Evolutionary conservation across 2,888 invertebrate species (phyloP).

Genomic region (Emmelina monodactyla): DNA sequence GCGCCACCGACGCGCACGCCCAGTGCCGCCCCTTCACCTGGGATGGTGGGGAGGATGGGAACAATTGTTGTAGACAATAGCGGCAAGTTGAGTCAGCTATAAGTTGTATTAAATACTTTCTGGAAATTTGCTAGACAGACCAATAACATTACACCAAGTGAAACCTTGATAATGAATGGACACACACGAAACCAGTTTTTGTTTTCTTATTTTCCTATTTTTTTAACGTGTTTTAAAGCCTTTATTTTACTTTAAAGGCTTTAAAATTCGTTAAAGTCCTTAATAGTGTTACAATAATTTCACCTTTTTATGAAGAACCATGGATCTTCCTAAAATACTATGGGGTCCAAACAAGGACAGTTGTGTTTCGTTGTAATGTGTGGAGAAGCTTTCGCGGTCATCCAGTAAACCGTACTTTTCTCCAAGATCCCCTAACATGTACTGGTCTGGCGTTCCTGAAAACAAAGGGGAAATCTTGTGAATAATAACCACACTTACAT

Average conservation of each 20-base stretch:
- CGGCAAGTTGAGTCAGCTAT: too few relatives aligned
- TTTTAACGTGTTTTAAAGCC: not conserved
- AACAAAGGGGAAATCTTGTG: too few relatives aligned
- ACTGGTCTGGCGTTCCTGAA: slow-evolving; percentile 82
- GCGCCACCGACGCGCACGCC: slow-evolving; percentile 85
- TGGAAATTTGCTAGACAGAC: too few relatives aligned
- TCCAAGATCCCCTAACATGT: slow-evolving; percentile 85
- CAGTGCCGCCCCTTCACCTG: slow-evolving; percentile 70
- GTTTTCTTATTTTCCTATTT: not conserved
- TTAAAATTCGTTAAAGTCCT: not conserved
- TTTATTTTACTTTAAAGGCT: too few relatives aligned
- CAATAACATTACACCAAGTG: too few relatives aligned
- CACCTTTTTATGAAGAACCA: slow-evolving; percentile 81
- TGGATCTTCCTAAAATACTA: slow-evolving; percentile 85
- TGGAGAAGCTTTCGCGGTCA: slow-evolving; percentile 64
- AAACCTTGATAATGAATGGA: too few relatives aligned
- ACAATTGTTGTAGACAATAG: too few relatives aligned
- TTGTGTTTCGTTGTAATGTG: slow-evolving; percentile 79
- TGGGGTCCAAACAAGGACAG: slow-evolving; percentile 82
- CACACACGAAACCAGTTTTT: too few relatives aligned
- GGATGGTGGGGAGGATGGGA: too few relatives aligned
- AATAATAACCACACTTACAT: too few relatives aligned
- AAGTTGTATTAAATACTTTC: too few relatives aligned
- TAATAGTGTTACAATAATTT: not conserved
- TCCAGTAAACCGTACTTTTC: slow-evolving; percentile 84